Conservation (phyloP, 2,888 invertebrate species). For the Oconnorella tubifera region DNA sequence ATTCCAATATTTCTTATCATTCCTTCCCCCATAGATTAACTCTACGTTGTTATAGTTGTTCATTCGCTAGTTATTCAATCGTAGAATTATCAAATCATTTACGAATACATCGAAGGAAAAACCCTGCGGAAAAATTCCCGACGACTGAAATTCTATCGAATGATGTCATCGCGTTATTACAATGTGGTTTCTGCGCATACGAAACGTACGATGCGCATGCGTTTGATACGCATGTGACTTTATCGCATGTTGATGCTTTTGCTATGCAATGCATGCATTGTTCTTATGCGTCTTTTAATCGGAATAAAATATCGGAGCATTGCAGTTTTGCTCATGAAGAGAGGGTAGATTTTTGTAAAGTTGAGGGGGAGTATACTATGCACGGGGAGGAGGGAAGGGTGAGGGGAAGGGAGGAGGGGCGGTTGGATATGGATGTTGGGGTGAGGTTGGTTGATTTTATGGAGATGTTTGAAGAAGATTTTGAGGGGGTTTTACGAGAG, state of each 20-base stretch:
- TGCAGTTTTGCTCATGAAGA: slow-evolving; percentile 3
- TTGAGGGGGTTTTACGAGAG: background rate
- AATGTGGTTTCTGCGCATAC: slow-evolving; percentile 26
- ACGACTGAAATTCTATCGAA: background rate
- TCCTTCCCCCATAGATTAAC: too few relatives aligned
- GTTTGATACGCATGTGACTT: slow-evolving; percentile 18
- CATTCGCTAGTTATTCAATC: too few relatives aligned
- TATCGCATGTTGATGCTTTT: slow-evolving; percentile 3
- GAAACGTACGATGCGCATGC: slow-evolving; percentile 16
- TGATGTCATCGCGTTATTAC: slow-evolving; percentile 16
- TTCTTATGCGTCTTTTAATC: slow-evolving; percentile 17
- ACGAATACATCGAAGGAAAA: too few relatives aligned
- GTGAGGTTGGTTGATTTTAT: slow-evolving; percentile 10
- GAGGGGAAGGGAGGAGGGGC: background rate
- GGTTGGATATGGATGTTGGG: background rate
- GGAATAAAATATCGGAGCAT: slow-evolving; percentile 5
- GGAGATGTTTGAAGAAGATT: slow-evolving; percentile 3
- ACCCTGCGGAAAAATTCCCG: too few relatives aligned
- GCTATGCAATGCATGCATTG: slow-evolving; percentile 15
- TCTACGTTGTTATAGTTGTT: too few relatives aligned
- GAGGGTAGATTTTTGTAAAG: background rate
- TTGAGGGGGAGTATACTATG: slow-evolving; percentile 8
- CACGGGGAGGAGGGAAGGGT: background rate
- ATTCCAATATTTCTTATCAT: too few relatives aligned
- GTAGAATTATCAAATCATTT: too few relatives aligned